Evolutionary conservation across 2,888 invertebrate species (phyloP), one percentile per base, ranked within the genome.

Genomic region (Pandemis cinnamomeana): DNA sequence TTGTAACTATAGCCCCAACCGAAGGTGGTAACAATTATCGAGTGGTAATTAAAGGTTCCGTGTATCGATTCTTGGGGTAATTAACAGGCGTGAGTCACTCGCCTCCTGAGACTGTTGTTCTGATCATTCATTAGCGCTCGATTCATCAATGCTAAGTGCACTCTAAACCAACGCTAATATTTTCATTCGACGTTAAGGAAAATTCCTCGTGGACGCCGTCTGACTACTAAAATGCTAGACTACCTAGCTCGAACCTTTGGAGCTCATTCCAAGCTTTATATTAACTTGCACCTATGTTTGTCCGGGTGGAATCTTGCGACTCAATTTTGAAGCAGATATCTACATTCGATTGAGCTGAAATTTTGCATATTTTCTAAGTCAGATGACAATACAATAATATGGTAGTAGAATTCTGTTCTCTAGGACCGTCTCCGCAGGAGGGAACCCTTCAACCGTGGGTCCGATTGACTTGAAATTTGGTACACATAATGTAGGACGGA

Each of bases 51-150:
- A 13, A 11, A 13, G 27, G 44, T 44, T 62, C 55, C 72, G 53
- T 27, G 62, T 36, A 20, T 63, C 46, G 63, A 46, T 48, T 48
- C 20, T 61, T 62, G 7, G 20, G 36, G 13, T 13, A 68, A 62
- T 68, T 67, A 72, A 48, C 71, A 72, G 61, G 10, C 44, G 44
- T 68, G 46, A 64, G 20, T 64, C 64, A 64, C 48, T 2, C 27
- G 27, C 64, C 62, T 46, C 20, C 72, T 46, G 46, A 68, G 67
- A 68, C 55, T 44, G 71, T 72, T 68, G 68, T 72, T 72, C 42
- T n/a, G 44, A 63, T 60, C 66, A 67, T 71, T 71, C 66, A 71
- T 71, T 71, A 71, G 11, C 60, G 51, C 66, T 20, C 48, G 55
- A 58, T 58, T 66, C 58, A 71, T 53, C 27, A 51, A 48, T 41